These are phyloP conservation scores for Arctopsyche grandis DNA, from an alignment of 1,140 invertebrate genomes.

Conservation along the genomic window DNA sequence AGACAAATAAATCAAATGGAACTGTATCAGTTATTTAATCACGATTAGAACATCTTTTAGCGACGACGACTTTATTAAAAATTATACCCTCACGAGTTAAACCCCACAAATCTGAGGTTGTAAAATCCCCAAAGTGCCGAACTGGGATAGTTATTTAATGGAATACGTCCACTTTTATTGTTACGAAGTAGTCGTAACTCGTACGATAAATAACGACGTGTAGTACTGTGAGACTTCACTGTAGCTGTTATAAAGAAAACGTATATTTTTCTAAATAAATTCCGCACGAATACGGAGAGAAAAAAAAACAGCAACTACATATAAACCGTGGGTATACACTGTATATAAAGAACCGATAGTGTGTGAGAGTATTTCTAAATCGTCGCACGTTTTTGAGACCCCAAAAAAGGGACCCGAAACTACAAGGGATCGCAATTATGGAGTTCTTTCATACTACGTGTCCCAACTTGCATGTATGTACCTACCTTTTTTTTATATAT, in stretches of 20 bases:
- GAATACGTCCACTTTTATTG: conserved; percentile 35
- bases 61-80: conserved; percentile 21
- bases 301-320: neutral
- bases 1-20: no score
- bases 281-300: neutral
- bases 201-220: conserved; percentile 11
- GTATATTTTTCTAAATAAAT: neutral
- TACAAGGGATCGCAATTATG: conserved; percentile 52
- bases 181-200: conserved; percentile 18
- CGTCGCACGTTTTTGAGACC: conserved; percentile 24
- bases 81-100: conserved; percentile 12
- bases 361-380: neutral
- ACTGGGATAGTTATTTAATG: conserved; percentile 22
- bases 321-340: no score
- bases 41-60: no score
- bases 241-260: no score
- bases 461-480: neutral
- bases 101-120: neutral
- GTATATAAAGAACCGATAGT: neutral
- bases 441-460: conserved; percentile 44
- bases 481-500: conserved; percentile 41
- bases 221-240: no score
- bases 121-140: neutral
- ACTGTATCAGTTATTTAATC: no score
- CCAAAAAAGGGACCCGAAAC: conserved; percentile 46